These are phyloP conservation scores for Herpailurus yagouaroundi DNA, from an alignment of 2,113 vertebrate genomes.

Conservation along the genomic window DNA sequence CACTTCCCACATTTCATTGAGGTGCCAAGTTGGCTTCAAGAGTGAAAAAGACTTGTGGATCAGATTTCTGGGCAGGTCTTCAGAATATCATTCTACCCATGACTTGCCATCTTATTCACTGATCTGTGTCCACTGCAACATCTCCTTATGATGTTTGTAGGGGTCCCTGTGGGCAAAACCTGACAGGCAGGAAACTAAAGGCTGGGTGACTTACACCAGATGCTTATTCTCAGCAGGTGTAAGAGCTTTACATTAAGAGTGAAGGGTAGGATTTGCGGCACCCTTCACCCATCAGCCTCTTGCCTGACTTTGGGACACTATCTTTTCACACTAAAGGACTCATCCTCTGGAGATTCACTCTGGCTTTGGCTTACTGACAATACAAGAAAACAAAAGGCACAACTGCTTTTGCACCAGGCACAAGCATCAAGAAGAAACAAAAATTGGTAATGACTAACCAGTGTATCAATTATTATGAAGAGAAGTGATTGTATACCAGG, in stretches of 20 bases:
- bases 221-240: neutral
- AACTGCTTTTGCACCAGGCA: neutral
- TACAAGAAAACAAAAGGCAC: neutral
- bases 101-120: neutral
- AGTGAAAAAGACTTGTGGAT: neutral
- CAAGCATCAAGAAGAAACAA: neutral
- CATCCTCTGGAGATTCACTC: neutral
- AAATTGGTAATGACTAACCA: neutral
- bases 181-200: neutral
- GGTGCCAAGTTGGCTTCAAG: neutral
- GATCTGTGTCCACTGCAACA: neutral
- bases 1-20: neutral
- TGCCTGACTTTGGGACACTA: neutral
- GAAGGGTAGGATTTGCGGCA: neutral
- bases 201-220: neutral
- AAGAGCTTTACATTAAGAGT: neutral
- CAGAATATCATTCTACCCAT: neutral
- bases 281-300: neutral
- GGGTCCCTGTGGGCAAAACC: neutral
- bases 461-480: neutral
- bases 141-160: neutral
- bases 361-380: neutral
- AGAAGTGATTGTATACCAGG: neutral
- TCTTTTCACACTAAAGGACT: neutral
- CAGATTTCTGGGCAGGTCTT: conserved; percentile 7